Conservation (phyloP, 2,888 invertebrate genomes). For the Scaptodrosophila latifasciaeformis region DNA sequence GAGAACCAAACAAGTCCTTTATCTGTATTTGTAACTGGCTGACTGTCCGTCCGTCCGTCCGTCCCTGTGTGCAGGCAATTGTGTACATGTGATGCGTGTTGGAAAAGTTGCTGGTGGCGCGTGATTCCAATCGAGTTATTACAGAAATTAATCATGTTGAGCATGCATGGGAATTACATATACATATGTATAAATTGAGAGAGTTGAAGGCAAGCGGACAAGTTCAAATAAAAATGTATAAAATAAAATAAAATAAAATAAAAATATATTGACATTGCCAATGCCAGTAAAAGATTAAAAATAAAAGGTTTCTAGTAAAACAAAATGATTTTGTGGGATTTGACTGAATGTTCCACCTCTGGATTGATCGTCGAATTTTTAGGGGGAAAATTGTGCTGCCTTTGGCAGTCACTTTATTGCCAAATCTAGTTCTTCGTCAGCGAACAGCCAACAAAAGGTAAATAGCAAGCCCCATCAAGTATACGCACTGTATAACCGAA, state of each 20-base stretch:
- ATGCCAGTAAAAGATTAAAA: too few species aligned
- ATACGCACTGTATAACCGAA: slow-evolving; percentile 58
- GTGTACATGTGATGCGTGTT: slow-evolving; percentile 41
- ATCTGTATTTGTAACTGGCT: too few species aligned
- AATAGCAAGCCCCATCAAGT: slow-evolving; percentile 66
- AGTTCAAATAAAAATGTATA: too few species aligned
- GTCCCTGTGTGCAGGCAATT: not conserved
- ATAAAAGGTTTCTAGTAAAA: too few species aligned
- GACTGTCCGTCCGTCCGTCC: too few species aligned
- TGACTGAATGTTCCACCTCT: too few species aligned
- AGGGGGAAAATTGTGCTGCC: too few species aligned
- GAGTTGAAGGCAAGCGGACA: too few species aligned
- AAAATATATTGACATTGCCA: too few species aligned
- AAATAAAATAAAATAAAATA: too few species aligned
- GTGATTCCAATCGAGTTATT: slow-evolving; percentile 70
- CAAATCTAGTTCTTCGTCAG: slow-evolving; percentile 8
- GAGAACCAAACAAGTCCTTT: slow-evolving; percentile 5
- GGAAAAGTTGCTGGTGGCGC: slow-evolving; percentile 69
- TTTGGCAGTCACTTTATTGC: slow-evolving; percentile 6
- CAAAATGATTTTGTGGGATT: too few species aligned
- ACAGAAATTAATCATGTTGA: slow-evolving; percentile 69
- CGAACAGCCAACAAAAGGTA: slow-evolving; percentile 66
- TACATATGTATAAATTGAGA: slow-evolving; percentile 2
- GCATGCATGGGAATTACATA: slow-evolving; percentile 66
- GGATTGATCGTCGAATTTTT: too few species aligned